These are phyloP conservation scores for Glyptemys insculpta DNA, from an alignment of 2,797 vertebrate genomes.

Conservation along the genomic window DNA sequence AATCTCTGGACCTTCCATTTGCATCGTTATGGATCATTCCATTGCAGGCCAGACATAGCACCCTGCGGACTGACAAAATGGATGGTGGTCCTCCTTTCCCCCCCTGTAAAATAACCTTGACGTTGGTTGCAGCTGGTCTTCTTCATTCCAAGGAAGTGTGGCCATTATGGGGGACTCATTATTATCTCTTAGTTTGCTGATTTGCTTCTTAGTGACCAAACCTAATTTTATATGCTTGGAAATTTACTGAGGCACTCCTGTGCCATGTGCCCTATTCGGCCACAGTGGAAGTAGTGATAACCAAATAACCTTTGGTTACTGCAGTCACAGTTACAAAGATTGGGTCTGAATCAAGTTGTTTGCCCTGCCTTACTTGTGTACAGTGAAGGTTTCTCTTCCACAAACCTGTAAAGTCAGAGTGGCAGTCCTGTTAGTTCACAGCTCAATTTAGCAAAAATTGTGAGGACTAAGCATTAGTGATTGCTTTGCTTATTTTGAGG, in stretches of 20 bases:
- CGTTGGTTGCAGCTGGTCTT: not conserved
- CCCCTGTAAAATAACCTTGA: not conserved
- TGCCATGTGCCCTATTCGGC: not conserved
- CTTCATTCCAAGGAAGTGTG: not conserved
- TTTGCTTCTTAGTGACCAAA: not conserved
- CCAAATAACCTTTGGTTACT: not conserved
- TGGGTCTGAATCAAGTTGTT: not conserved
- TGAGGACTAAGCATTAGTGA: not conserved
- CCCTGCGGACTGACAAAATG: not conserved
- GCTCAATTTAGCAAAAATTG: not conserved
- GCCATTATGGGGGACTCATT: not conserved
- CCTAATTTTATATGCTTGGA: not conserved
- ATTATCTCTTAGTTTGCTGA: not conserved
- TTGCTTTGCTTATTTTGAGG: slow-evolving; percentile 20
- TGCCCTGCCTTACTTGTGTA: not conserved
- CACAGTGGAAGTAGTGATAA: not conserved
- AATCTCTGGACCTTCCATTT: not conserved
- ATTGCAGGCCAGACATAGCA: not conserved
- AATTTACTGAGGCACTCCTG: not conserved
- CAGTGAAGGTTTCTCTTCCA: not conserved
- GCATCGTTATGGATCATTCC: too few relatives aligned
- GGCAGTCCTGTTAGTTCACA: not conserved
- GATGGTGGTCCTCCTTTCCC: not conserved
- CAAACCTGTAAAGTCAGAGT: not conserved
- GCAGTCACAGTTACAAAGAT: not conserved